Evolutionary conservation across 2,797 vertebrate genomes (phyloP).

Genomic region (Gymnopithys bicolor): DNA sequence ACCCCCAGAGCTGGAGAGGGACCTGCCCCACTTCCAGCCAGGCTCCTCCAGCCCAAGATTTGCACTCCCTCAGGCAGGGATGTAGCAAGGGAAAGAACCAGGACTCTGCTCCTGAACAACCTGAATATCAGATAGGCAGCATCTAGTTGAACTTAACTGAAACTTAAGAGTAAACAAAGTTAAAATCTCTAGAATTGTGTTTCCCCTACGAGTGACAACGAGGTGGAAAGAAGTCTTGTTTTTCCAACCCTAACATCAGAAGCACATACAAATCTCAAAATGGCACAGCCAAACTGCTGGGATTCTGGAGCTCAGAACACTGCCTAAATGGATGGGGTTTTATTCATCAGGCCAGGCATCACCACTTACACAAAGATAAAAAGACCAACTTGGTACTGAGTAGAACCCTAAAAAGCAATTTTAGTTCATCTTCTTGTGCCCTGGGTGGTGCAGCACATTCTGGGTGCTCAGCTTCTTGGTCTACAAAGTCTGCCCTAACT

Average conservation of each 20-base stretch:
- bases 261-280: not conserved
- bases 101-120: not conserved
- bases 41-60: accelerated
- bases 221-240: not conserved
- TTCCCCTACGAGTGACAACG: not conserved
- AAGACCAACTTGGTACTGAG: accelerated
- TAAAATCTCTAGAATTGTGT: not conserved
- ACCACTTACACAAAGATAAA: not conserved
- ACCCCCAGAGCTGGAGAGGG: not conserved
- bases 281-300: not conserved
- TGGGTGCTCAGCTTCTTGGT: not conserved
- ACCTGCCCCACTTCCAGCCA: not conserved
- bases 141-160: not conserved
- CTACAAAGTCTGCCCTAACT: not conserved
- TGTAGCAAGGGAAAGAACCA: accelerated
- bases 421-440: not conserved
- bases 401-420: not conserved
- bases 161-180: not conserved
- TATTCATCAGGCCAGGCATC: not conserved
- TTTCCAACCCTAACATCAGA: not conserved
- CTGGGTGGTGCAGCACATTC: accelerated
- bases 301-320: not conserved
- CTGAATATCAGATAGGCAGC: not conserved
- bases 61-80: not conserved
- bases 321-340: not conserved